Percentiles rank a stretch among this genome's conserved stretches.
Conservation (phyloP, 1,140 invertebrate species). For the Drosophila tsacasi region DNA sequence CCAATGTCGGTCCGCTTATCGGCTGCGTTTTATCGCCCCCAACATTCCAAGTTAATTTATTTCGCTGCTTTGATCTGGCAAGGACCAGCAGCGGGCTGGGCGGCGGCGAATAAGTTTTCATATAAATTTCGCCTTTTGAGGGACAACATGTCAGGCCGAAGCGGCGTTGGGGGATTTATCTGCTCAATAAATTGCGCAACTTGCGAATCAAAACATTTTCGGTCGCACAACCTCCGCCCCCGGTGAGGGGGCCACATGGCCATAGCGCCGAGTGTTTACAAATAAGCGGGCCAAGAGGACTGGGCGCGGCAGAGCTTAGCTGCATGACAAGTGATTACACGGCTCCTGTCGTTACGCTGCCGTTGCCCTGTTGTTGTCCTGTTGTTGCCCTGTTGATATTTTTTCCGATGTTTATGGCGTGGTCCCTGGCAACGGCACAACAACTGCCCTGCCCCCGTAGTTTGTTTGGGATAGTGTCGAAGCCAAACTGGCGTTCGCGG, state of each 20-base stretch:
- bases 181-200: constrained; percentile 70
- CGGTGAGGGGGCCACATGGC: constrained; percentile 32
- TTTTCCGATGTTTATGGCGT: constrained; percentile 37
- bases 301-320: constrained; percentile 55
- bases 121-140: constrained; percentile 72
- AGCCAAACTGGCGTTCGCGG: constrained; percentile 24
- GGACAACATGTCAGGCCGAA: constrained; percentile 43
- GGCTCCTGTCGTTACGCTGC: constrained; percentile 35
- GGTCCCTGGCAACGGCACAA: constrained; percentile 33
- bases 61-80: constrained; percentile 67
- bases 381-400: constrained; percentile 26
- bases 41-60: constrained; percentile 74
- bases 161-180: constrained; percentile 53
- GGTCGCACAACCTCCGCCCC: constrained; percentile 11
- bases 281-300: constrained; percentile 54
- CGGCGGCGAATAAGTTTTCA: constrained; percentile 60
- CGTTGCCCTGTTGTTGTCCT: constrained; percentile 6
- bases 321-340: constrained; percentile 75
- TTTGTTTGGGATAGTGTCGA: constrained; percentile 13
- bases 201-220: constrained; percentile 72
- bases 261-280: constrained; percentile 70
- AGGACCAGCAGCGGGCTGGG: constrained; percentile 6
- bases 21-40: constrained; percentile 53
- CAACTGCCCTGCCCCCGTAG: constrained; percentile 13
- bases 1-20: constrained; percentile 54